Evolutionary conservation across 2,888 invertebrate species (phyloP).

Genomic region (Ctenicera cuprea): DNA sequence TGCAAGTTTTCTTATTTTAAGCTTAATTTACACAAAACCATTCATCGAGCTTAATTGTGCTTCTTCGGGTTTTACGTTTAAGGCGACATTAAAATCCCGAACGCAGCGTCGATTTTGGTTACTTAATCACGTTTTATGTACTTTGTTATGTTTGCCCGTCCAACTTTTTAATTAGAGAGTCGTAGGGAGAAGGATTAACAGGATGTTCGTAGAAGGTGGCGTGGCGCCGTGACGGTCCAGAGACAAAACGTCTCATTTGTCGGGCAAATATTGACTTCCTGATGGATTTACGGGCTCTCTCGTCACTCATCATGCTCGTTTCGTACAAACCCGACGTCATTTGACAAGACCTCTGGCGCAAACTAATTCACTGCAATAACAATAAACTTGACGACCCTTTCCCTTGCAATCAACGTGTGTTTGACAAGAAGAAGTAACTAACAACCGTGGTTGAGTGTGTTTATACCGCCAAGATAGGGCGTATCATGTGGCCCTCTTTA

Average conservation of each 20-base stretch:
- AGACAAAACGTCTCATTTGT: conserved; percentile 50
- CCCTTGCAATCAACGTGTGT: conserved; percentile 44
- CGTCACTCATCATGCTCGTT: conserved; percentile 44
- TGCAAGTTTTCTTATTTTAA: no score
- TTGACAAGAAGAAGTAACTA: conserved; percentile 41
- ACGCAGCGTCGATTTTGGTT: conserved; percentile 18
- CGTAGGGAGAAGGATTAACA: conserved; percentile 38
- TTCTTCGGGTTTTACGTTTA: not conserved
- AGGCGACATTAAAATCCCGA: conserved; percentile 1
- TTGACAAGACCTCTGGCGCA: conserved; percentile 39
- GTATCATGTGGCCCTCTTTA: conserved; percentile 1
- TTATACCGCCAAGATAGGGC: not conserved
- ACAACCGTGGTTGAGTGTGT: conserved; percentile 17
- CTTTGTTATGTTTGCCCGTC: conserved; percentile 41
- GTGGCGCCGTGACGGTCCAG: conserved; percentile 32
- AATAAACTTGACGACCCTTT: conserved; percentile 46
- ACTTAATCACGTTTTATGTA: conserved; percentile 39
- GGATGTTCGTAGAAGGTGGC: conserved; percentile 40
- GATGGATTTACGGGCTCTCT: conserved; percentile 47
- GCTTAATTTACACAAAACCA: not conserved
- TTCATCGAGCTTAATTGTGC: conserved; percentile 1
- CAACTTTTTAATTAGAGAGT: conserved; percentile 48
- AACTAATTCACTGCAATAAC: conserved; percentile 48
- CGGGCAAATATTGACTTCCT: conserved; percentile 49
- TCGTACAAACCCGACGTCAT: conserved; percentile 29